A percentile compares a stretch with the other conserved stretches of the same genome.
Conservation (phyloP, 1,140 invertebrate species). For the Berghia stephanieae region DNA sequence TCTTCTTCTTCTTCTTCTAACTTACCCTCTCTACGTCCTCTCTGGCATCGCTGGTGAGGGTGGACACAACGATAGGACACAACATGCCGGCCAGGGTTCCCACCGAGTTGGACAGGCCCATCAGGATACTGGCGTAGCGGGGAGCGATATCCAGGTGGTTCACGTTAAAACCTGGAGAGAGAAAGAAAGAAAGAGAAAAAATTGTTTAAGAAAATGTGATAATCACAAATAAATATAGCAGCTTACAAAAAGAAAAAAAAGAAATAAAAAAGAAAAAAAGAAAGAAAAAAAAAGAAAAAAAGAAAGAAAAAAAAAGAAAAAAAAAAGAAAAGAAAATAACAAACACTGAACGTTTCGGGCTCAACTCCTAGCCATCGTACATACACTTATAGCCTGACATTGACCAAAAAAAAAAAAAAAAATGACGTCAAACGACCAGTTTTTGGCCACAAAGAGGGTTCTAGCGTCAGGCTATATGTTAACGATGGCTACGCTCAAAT, state of each 20-base stretch:
- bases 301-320: background rate
- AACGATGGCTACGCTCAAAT: too few species aligned
- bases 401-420: too few species aligned
- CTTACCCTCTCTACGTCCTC: background rate
- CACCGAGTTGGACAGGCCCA: constrained; percentile 98
- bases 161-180: constrained; percentile 91
- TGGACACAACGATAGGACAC: constrained; percentile 92
- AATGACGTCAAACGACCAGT: too few species aligned
- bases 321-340: background rate
- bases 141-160: constrained; percentile 99
- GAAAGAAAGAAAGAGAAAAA: too few species aligned
- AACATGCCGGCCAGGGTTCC: constrained; percentile 95
- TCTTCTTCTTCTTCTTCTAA: background rate
- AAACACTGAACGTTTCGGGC: too few species aligned
- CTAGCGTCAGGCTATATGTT: too few species aligned
- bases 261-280: background rate
- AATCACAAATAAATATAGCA: too few species aligned
- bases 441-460: too few species aligned
- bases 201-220: too few species aligned
- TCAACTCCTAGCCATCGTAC: too few species aligned
- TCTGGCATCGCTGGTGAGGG: constrained; percentile 74
- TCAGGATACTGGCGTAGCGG: constrained; percentile 96
- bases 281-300: background rate
- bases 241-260: background rate
- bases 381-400: too few species aligned